A percentile compares a stretch with the other conserved stretches of the same genome.
Conservation (phyloP, 64 coral and sea anemone genomes). For the Montipora efflorescens region DNA sequence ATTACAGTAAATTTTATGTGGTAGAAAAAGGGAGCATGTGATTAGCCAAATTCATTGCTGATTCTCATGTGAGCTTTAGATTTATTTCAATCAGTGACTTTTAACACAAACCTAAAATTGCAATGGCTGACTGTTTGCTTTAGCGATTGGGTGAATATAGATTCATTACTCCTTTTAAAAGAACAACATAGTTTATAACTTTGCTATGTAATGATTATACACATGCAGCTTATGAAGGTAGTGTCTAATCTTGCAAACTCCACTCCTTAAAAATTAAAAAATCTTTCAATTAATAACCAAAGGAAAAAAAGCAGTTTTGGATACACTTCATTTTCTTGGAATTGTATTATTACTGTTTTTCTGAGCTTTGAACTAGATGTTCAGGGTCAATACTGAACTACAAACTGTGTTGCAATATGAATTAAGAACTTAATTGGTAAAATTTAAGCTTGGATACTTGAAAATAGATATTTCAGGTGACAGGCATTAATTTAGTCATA, state of each 20-base stretch:
- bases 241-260: background rate
- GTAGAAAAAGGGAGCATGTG: background rate
- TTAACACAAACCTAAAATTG: background rate
- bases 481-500: background rate
- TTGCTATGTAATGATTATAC: background rate
- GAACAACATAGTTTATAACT: slow-evolving; percentile 18
- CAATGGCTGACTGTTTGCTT: background rate
- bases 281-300: too few relatives aligned
- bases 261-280: too few relatives aligned
- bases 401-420: background rate
- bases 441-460: background rate
- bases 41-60: background rate
- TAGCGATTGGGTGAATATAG: background rate
- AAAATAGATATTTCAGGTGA: background rate
- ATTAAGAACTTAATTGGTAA: background rate
- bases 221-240: background rate
- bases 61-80: background rate
- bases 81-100: background rate
- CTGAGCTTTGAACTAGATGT: background rate
- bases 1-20: too few relatives aligned
- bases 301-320: too few relatives aligned
- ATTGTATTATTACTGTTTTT: background rate
- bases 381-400: background rate
- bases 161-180: background rate
- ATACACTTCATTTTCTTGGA: background rate